Evolutionary conservation across 1,140 invertebrate species (phyloP), one percentile per base, ranked within the genome.

Genomic region (Hyles vespertilio): DNA sequence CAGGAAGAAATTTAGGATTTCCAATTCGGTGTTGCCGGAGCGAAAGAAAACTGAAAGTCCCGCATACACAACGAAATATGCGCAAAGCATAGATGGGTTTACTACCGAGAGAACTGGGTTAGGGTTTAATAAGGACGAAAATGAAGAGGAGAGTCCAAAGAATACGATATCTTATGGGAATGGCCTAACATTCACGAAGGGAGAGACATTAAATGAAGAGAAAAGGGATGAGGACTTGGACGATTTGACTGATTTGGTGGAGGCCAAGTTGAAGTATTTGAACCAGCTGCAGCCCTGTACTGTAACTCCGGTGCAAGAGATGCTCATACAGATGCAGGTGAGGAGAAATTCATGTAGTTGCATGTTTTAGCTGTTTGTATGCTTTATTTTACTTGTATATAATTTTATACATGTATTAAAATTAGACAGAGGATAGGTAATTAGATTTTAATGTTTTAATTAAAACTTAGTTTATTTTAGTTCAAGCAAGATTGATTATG

Each of bases 291-390:
- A 89, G 46, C 70, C 79, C 3, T 65, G 65, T 49, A n/a, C 52
- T 1, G 53, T 89, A 33, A 70, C 80, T 1, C 79, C 83, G 6
- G 69, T 89, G 4, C 83, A 87, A 44, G 83, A 86, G 55, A 86
- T 87, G 86, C 56, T 79, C 32, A 79, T 89, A 69, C 86, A 87
- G 48, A 74, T 86, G 77, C 83, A 87, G 81, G 86, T 89, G 53
- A 70, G 60, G 48, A 48, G 46, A 9, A 55, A 11, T 54, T 34
- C 11, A n/a, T 51, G 2, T 22, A 22, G 40, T 53, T 48, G 4
- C 3, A n/a, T 22, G 11, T 10, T 48, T 48, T 0, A 10, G 7
- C 4, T 7, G n/a, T 0, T 22, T 48, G 3, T 8, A 11, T 22
- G n/a, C n/a, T 22, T 22, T 22, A 22, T 22, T 22, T 22, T 22